Evolutionary conservation across 2,113 vertebrate species (phyloP), one percentile per base, ranked within the genome.

Genomic region (Sarotherodon lohbergeri): DNA sequence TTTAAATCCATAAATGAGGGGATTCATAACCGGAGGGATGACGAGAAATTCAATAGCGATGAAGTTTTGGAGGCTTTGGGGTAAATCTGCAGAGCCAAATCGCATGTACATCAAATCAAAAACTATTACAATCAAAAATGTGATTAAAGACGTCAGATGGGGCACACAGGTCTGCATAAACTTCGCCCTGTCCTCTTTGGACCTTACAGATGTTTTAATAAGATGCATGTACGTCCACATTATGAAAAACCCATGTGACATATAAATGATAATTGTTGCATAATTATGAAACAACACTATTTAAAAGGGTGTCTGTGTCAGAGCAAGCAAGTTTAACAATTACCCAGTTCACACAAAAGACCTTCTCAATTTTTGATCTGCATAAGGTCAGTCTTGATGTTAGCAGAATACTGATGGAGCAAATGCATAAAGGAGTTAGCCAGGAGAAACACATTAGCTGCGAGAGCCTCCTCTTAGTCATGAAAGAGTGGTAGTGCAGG

Each of bases 91-190:
- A 5, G 87, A 36, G 0, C 66, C 82, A 48, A 88, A 90, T 43
- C 93, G 1, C 90, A 91, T 90, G 50, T 92, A 88, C 91, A 94
- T 90, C 27, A 94, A 16, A 57, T 93, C 91, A 90, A 91, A 90
- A 16, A 92, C 0, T 7, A 91, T 84, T 3, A 73, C 52, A 27
- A 68, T 5, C 9, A 92, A 1, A 17, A 91, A 91, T 1, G 80
- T 90, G 5, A 63, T 1, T 10, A 94, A 54, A 81, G 86, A 94
- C 9, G 80, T 13, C 13, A 94, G n/a, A 82, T 94, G 91, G 1
- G 93, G 93, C 43, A 94, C 66, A 68, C 91, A 94, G 1, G 93
- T 94, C 87, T 94, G 93, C 85, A 93, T 86, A 27, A 94, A 94
- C 89, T 82, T 93, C 1, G 1, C 55, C 54, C 89, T 86, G 61